Evolutionary conservation across 2,888 invertebrate genomes (phyloP), one percentile per base, ranked within the genome.

Genomic region (Drosophila yooni): DNA sequence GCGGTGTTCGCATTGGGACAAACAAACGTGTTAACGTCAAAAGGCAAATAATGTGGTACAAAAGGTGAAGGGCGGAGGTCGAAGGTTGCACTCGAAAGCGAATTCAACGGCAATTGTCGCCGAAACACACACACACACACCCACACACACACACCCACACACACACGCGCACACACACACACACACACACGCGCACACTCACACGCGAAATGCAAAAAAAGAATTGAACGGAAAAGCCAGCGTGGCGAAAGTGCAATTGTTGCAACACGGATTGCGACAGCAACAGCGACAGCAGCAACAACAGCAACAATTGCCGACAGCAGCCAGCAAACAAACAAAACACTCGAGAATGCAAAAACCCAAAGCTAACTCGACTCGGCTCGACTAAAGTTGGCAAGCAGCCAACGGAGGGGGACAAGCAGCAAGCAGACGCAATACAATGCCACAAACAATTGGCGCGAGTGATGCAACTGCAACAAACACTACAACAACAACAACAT

Each of bases 211-310:
- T 46, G 21, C 3, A 21, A 21, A 36, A 67, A 54, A 56, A 36
- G 40, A 33, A 56, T 25, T 51, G 62, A 72, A 68, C 62, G 63
- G 63, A 60, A 64, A 48, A 74, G 56, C 64, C 69, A 76, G 70
- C 77, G 86, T 88, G 83, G 83, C 71, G 64, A 68, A 72, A 76
- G 83, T 78, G 71, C 70, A 75, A 83, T 83, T 86, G 83, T 86
- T 81, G 79, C 84, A 73, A 76, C 63, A 61, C 31, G 51, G 54
- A 63, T 69, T 66, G 65, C 64, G 62, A 69, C 69, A 69, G 59
- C 58, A 46, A 21, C 73, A 66, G 50, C 52, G 48, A 27, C 54
- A 53, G 11, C 62, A 53, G 29, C 62, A 56, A 27, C 31, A 65
- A 50, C 48, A 38, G 36, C 62, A 50, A 51, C 62, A 34, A 60